Evolutionary conservation across 2,888 invertebrate species (phyloP), one percentile per base, ranked within the genome.

Genomic region (Himalopsyche anomala): DNA sequence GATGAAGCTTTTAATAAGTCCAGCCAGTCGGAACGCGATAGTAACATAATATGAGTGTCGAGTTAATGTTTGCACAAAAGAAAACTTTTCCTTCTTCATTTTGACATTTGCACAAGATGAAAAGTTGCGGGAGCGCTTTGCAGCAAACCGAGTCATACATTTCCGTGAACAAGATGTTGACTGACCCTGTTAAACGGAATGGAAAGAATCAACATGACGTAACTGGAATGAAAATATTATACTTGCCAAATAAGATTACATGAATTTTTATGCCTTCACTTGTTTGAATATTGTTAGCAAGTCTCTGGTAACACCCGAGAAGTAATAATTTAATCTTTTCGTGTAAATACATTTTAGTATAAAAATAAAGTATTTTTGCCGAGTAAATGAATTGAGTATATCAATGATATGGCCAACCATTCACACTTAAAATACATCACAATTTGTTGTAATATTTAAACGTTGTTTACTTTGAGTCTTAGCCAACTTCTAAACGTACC

Each of bases 61-160:
- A 74, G 74, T 74, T 74, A 74, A 74, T 74, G 74, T 74, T 74
- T 74, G 12, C 74, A 74, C 74, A 74, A 36, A 74, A 74, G 74
- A 74, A 74, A 74, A 28, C 36, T 74, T 36, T 36, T 15, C 38
- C 74, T 38, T 74, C 38, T 74, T 74, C 74, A 15, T 74, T 74
- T 74, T 74, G 74, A 74, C 74, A 36, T 38, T 74, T 74, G 12
- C 36, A 74, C 74, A 36, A 36, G 36, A 36, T 19, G 74, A 74
- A 36, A 74, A 74, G 74, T 74, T 36, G 36, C 11, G 74, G 1
- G 36, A 19, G 15, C 15, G 4, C 8, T 74, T 36, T 74, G 74
- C 74, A 36, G 28, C 5, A 74, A 36, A 74, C 38, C 74, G 74
- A 38, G 36, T 19, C 74, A 38, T 36, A 74, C 19, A 36, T 74